Evolutionary conservation across 2,888 invertebrate genomes (phyloP).

Genomic region (Muschampia plurimacula): DNA sequence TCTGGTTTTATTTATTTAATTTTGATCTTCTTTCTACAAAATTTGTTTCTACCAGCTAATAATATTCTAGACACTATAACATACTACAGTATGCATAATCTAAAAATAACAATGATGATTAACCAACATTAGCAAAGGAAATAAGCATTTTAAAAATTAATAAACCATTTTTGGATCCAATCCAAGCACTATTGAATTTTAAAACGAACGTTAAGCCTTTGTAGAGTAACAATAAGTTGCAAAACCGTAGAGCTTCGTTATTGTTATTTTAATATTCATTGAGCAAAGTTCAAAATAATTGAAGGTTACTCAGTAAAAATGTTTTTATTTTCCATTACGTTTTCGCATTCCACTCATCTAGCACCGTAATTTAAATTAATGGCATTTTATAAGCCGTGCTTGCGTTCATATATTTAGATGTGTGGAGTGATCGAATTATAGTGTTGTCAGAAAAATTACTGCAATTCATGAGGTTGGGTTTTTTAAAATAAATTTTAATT

Average conservation of each 20-base stretch:
- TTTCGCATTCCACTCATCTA: conserved; percentile 11
- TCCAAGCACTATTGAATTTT: conserved; percentile 18
- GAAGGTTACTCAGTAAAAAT: background rate
- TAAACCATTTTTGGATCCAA: conserved; percentile 18
- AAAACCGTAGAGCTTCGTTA: conserved; percentile 12
- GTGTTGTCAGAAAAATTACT: background rate
- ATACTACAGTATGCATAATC: too few relatives aligned
- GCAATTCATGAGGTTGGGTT: too few relatives aligned
- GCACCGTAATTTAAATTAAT: conserved; percentile 21
- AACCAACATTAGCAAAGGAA: too few relatives aligned
- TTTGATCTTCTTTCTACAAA: too few relatives aligned
- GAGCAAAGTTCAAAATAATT: background rate
- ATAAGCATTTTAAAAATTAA: background rate
- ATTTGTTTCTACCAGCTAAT: too few relatives aligned
- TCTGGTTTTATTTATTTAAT: too few relatives aligned
- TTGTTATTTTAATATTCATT: conserved; percentile 16
- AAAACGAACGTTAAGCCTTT: conserved; percentile 10
- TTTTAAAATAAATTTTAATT: too few relatives aligned
- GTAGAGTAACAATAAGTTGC: conserved; percentile 18
- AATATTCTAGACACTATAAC: too few relatives aligned
- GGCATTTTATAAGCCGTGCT: conserved; percentile 9
- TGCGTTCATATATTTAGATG: conserved; percentile 1
- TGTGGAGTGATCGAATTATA: background rate
- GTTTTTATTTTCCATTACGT: conserved; percentile 11
- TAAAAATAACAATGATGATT: too few relatives aligned